Evolutionary conservation across 1,140 invertebrate genomes (phyloP), one percentile per base, ranked within the genome.

Genomic region (Drosophila biarmipes): DNA sequence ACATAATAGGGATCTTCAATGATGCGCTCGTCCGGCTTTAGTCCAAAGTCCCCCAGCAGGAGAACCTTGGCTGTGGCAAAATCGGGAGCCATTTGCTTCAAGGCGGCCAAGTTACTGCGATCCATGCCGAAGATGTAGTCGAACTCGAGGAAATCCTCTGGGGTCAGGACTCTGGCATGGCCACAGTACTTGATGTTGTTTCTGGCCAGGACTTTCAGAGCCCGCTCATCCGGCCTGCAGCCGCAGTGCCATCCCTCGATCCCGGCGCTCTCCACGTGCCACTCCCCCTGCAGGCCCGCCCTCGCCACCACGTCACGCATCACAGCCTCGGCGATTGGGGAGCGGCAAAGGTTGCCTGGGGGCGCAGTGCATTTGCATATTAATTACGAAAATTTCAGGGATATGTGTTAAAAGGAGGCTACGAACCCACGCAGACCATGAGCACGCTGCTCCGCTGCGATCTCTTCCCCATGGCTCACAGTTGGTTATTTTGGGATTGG

Each of bases 111-210:
- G 89, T 97, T 98, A 38, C 94, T 93, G 53, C 96, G 93, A 92
- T 98, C 97, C 97, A 98, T 98, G 21, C 96, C 97, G 92, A 98
- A 96, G 63, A 98, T 97, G 81, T 94, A 97, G 86, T 98, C 95
- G 91, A 95, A 98, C 14, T 94, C 92, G 4, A 94, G 82, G 77
- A 97, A 98, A 91, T 98, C 97, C 11, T 94, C 92, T 38, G 92
- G 46, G 8, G 81, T 93, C 27, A 98, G 93, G 94, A 95, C 94
- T 92, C 97, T 94, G 14, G 96, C 97, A 74, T 82, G 92, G 76
- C 97, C 96, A 57, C 92, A 93, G 67, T 96, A 97, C 37, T 94
- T 90, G 29, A 97, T 94, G 56, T 95, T 94, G 89, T 97, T 94
- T 35, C 95, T 94, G 67, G 94, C 93, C 84, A 98, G 93, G 17